Conservation (phyloP, 2,797 vertebrate genomes). For the Rallus crepitans region DNA sequence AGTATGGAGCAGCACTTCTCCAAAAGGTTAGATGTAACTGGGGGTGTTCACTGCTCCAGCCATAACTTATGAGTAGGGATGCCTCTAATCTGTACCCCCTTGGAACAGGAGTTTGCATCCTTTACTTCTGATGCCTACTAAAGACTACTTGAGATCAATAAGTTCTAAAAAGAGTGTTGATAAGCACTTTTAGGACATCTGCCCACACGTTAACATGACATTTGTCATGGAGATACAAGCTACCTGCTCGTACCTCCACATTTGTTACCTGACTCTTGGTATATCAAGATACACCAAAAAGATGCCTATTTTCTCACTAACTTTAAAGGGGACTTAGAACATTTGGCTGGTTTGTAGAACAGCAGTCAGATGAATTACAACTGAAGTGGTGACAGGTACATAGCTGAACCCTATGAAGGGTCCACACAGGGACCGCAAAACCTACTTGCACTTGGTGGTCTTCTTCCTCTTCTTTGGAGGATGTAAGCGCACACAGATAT, state of each 20-base stretch:
- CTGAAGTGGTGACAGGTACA: fast-evolving
- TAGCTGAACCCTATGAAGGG: not conserved
- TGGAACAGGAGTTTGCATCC: not conserved
- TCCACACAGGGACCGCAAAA: not conserved
- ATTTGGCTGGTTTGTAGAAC: no score
- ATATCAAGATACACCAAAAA: not conserved
- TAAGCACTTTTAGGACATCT: not conserved
- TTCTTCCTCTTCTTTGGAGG: not conserved
- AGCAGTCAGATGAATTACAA: not conserved
- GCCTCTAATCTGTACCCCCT: not conserved
- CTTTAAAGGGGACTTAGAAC: not conserved
- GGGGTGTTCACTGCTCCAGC: not conserved
- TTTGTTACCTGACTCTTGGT: not conserved
- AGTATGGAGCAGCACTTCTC: not conserved
- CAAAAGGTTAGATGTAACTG: not conserved
- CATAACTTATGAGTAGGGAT: not conserved
- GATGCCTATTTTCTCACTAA: not conserved
- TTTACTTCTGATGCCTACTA: not conserved
- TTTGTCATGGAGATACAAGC: not conserved
- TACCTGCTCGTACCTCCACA: not conserved
- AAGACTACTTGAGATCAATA: not conserved
- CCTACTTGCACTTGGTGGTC: not conserved
- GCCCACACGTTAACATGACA: not conserved
- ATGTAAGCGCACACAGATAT: not conserved
- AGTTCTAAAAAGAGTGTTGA: not conserved